Evolutionary conservation across 2,113 vertebrate genomes (phyloP).

Genomic region (Equus quagga): DNA sequence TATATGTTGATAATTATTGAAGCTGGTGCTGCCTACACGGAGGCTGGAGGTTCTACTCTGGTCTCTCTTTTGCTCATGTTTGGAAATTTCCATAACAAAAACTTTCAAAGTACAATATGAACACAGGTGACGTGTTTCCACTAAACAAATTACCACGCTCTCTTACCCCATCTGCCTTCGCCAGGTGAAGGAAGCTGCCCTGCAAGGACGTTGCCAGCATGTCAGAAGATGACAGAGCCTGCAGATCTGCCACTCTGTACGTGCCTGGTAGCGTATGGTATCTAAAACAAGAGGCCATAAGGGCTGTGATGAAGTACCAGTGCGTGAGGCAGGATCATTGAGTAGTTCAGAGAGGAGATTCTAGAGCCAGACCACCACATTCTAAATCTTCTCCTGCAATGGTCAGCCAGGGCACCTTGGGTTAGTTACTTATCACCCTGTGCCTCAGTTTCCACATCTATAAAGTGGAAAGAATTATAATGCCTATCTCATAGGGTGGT

Average conservation of each 20-base stretch:
- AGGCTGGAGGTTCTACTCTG: background rate
- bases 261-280: conserved; percentile 89
- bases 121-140: background rate
- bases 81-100: background rate
- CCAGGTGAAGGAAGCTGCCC: conserved; percentile 88
- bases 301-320: background rate
- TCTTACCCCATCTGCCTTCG: conserved; percentile 89
- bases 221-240: conserved; percentile 84
- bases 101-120: background rate
- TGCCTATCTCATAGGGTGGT: background rate
- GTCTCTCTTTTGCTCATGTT: background rate
- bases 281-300: conserved; percentile 83
- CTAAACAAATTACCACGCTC: accelerated
- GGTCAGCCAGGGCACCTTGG: background rate
- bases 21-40: background rate
- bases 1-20: background rate
- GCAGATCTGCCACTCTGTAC: conserved; percentile 87
- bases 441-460: background rate
- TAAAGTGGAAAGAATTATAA: background rate
- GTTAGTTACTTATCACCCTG: background rate
- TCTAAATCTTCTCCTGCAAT: background rate
- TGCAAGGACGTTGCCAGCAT: conserved; percentile 87
- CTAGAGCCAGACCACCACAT: background rate
- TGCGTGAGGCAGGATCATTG: accelerated
- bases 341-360: background rate